Evolutionary conservation across 1,140 invertebrate species (phyloP).

Genomic region (Tetragnatha versicolor): DNA sequence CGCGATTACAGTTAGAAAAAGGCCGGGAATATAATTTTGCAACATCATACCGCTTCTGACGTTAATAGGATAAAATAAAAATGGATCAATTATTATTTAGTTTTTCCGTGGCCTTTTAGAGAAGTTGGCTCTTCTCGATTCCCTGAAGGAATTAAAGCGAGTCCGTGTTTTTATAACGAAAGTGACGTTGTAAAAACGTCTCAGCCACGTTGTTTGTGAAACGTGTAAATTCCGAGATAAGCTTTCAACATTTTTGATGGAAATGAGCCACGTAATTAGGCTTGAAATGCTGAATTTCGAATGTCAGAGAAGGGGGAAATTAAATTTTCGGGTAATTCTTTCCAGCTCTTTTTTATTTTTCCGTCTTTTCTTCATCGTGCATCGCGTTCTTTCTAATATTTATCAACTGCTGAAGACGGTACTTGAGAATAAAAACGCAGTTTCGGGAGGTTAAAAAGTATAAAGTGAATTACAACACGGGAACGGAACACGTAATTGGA

Average conservation of each 20-base stretch:
- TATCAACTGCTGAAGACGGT: too few relatives aligned
- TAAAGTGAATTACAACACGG: constrained; percentile 39
- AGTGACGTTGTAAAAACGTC: constrained; percentile 4
- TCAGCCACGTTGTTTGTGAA: constrained; percentile 35
- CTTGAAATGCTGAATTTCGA: constrained; percentile 51
- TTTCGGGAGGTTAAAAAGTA: not conserved
- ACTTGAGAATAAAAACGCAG: not conserved
- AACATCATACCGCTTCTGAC: constrained; percentile 41
- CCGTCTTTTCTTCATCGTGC: not conserved
- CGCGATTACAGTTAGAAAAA: constrained; percentile 36
- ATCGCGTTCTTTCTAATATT: not conserved
- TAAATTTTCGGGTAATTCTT: constrained; percentile 46
- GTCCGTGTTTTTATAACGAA: constrained; percentile 39
- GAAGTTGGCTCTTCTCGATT: constrained; percentile 14
- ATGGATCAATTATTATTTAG: constrained; percentile 17
- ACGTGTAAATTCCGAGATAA: constrained; percentile 32
- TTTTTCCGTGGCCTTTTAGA: not conserved
- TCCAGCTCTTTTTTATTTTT: constrained; percentile 17
- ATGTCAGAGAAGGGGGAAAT: constrained; percentile 43
- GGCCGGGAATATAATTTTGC: constrained; percentile 45
- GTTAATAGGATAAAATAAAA: constrained; percentile 51
- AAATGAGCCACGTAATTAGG: constrained; percentile 49
- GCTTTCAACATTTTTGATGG: constrained; percentile 43
- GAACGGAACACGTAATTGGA: constrained; percentile 23
- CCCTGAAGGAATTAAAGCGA: constrained; percentile 12